phyloP scores from a whole-genome alignment of 2,797 vertebrate genomes.

The Eupleurogrammus muticus region DNA sequence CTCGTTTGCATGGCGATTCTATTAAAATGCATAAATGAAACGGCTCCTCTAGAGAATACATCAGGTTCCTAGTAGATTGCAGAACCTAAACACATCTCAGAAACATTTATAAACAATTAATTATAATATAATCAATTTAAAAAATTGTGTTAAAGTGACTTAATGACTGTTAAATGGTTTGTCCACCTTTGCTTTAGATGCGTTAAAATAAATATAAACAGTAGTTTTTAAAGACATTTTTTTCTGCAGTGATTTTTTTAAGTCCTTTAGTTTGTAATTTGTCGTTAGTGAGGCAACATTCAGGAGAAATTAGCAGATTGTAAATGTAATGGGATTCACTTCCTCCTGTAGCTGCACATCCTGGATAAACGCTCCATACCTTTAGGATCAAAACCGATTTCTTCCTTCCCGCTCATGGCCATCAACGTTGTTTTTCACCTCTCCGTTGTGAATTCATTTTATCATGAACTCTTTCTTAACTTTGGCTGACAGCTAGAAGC shows the following conservation, averaged over 20 bases:
- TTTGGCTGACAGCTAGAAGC: neutral
- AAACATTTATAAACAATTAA: neutral
- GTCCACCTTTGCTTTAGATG: neutral
- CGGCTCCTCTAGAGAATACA: fast-evolving
- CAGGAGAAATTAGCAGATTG: neutral
- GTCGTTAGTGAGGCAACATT: neutral
- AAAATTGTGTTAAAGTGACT: too few relatives aligned
- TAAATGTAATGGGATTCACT: neutral
- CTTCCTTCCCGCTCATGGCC: conserved; percentile 60
- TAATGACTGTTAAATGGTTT: neutral
- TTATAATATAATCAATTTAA: too few relatives aligned
- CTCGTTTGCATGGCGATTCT: neutral
- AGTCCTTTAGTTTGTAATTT: neutral
- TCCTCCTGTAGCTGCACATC: neutral
- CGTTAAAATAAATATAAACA: neutral
- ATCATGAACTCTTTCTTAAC: neutral
- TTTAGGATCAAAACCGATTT: conserved; percentile 79
- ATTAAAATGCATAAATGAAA: neutral
- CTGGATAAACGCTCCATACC: conserved; percentile 62
- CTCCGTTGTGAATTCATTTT: fast-evolving
- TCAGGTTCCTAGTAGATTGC: fast-evolving
- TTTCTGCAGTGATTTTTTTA: neutral
- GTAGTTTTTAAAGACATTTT: neutral
- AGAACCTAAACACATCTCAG: neutral
- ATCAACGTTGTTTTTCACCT: neutral